Percentiles rank a stretch among this genome's conserved stretches.
Conservation (phyloP, 2,888 invertebrate genomes). For the Noctua janthina region DNA sequence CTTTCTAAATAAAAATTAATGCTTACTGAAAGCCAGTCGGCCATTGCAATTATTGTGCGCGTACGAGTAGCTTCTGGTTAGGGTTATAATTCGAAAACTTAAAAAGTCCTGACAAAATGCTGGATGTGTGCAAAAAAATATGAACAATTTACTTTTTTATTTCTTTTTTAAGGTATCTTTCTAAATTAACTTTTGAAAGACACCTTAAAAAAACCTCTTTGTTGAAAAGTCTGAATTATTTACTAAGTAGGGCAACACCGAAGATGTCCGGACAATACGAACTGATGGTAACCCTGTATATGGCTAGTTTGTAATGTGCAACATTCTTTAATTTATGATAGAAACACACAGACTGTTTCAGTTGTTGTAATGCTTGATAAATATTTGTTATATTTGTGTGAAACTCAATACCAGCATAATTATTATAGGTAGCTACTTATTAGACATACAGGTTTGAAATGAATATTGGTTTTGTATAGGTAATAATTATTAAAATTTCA, state of each 20-base stretch:
- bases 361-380: not conserved
- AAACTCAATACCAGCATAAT: not conserved
- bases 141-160: too few species aligned
- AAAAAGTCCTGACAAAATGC: not conserved
- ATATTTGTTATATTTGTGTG: not conserved
- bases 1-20: conserved; percentile 16
- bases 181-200: too few species aligned
- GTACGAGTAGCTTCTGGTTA: not conserved
- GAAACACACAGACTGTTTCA: not conserved
- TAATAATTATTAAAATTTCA: not conserved
- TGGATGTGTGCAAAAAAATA: not conserved
- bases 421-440: not conserved
- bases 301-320: conserved; percentile 29
- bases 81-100: not conserved
- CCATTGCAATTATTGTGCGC: conserved; percentile 1
- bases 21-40: conserved; percentile 23
- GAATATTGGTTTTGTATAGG: not conserved
- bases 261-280: not conserved
- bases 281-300: not conserved
- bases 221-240: not conserved
- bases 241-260: not conserved
- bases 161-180: not conserved
- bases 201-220: not conserved
- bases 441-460: not conserved
- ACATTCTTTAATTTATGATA: conserved; percentile 52